A percentile compares a stretch with the other conserved stretches of the same genome.
Conservation (phyloP, 2,113 vertebrate genomes). For the Pelusios castaneus region DNA sequence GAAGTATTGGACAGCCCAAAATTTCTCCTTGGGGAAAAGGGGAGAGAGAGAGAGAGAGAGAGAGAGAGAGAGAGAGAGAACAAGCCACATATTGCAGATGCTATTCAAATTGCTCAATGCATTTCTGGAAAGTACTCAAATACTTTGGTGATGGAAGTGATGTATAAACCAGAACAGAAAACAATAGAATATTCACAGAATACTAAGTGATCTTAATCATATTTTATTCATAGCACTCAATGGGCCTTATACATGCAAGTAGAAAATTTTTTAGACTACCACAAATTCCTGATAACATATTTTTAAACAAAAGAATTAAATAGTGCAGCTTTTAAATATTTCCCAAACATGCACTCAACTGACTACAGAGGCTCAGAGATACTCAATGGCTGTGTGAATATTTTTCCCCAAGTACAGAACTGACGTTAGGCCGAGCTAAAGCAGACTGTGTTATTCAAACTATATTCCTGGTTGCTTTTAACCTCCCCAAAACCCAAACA, state of each 20-base stretch:
- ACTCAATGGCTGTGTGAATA: not conserved
- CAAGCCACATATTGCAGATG: not conserved
- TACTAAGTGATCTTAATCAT: not conserved
- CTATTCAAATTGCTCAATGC: not conserved
- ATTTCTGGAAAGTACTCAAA: not conserved
- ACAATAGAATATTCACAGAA: not conserved
- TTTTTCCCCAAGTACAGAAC: not conserved
- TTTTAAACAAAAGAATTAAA: not conserved
- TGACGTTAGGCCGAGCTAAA: not conserved
- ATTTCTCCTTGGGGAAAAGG: not conserved
- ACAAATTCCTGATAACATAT: not conserved
- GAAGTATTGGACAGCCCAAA: not conserved
- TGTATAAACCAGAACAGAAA: not conserved
- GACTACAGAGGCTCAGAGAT: not conserved
- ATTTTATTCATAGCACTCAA: not conserved
- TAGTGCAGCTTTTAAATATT: not conserved
- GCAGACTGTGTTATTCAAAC: not conserved
- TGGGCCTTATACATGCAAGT: not conserved
- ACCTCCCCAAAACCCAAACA: not conserved
- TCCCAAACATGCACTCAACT: not conserved
- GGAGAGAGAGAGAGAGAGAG: not conserved
- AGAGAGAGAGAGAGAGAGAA: not conserved
- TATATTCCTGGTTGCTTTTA: not conserved
- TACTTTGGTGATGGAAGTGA: not conserved
- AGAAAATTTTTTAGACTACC: not conserved